A percentile compares a stretch with the other conserved stretches of the same genome.
Conservation (phyloP, 2,797 vertebrate genomes). For the Sebastes taczanowskii region DNA sequence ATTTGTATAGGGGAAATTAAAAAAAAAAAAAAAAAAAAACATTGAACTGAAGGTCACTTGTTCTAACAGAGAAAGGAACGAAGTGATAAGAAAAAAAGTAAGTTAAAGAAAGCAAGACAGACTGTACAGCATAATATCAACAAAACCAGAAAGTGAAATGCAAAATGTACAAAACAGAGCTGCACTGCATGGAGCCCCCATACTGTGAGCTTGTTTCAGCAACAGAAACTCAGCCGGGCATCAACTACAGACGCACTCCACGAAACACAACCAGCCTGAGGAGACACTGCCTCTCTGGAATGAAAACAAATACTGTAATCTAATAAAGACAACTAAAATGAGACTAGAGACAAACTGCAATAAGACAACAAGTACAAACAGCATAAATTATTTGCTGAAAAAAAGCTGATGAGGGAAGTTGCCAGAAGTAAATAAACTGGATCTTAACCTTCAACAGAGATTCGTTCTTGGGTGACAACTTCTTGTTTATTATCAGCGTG, state of each 20-base stretch:
- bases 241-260: background rate
- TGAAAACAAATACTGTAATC: background rate
- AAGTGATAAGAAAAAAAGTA: background rate
- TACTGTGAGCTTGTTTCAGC: constrained; percentile 8
- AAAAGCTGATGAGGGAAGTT: background rate
- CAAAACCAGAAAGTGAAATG: background rate
- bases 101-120: background rate
- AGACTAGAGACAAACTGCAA: background rate
- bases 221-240: background rate
- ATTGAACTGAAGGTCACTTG: background rate
- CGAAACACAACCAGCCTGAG: background rate
- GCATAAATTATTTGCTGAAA: background rate
- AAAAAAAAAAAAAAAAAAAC: too few species aligned
- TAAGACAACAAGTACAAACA: background rate
- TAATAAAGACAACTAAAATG: background rate
- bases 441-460: background rate
- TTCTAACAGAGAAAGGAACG: fast-evolving
- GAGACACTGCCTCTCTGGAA: background rate
- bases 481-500: background rate
- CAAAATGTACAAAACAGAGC: background rate
- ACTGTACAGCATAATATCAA: background rate
- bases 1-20: too few species aligned
- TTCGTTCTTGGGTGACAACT: background rate
- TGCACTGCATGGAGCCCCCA: background rate
- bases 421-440: background rate